Evolutionary conservation across 2,888 invertebrate genomes (phyloP).

Genomic region (Prenolepis imparis): DNA sequence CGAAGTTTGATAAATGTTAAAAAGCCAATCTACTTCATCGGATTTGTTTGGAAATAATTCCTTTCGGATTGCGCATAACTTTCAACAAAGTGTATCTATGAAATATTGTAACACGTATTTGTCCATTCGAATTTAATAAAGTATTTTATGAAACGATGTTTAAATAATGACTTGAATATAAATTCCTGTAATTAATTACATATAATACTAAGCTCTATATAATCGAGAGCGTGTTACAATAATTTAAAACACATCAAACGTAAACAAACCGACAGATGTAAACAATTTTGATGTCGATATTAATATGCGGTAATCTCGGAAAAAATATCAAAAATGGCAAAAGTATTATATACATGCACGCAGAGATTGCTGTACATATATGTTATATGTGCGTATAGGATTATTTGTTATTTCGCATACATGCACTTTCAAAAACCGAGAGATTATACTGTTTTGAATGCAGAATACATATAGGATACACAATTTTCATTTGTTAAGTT

Average conservation of each 20-base stretch:
- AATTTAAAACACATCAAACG: conserved; percentile 5
- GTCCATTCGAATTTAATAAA: not conserved
- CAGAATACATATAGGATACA: not conserved
- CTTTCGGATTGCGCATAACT: not conserved
- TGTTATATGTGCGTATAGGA: not conserved
- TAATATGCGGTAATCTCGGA: not conserved
- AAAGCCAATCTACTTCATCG: not conserved
- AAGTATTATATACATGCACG: not conserved
- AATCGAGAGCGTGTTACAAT: not conserved
- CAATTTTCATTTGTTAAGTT: conserved; percentile 41
- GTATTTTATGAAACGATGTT: not conserved
- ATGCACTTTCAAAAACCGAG: not conserved
- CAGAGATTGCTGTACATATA: not conserved
- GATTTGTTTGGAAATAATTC: not conserved
- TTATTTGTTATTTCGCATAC: not conserved
- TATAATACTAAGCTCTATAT: not conserved
- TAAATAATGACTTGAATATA: not conserved
- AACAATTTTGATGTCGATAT: not conserved
- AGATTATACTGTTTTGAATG: conserved; percentile 9
- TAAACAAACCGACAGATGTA: not conserved
- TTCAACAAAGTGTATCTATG: not conserved
- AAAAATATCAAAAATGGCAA: not conserved
- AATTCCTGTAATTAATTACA: conserved; percentile 4
- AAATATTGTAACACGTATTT: conserved; percentile 8
- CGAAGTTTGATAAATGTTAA: conserved; percentile 20